phyloP scores from a whole-genome alignment of 1,140 invertebrate genomes.

The Pseudomyrmex flavicornis region DNA sequence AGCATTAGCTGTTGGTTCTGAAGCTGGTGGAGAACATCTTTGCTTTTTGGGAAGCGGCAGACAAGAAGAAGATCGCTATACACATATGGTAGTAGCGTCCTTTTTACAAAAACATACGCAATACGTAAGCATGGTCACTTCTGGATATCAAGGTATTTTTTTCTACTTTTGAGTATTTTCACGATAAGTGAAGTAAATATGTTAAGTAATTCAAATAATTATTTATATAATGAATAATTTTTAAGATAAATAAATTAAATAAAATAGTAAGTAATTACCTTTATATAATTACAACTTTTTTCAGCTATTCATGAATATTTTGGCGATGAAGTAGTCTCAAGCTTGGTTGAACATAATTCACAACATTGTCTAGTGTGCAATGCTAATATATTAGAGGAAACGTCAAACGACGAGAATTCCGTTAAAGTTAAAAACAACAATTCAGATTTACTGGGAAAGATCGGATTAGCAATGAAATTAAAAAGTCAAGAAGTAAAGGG shows the following conservation, averaged over 20 bases:
- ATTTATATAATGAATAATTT: too few relatives aligned
- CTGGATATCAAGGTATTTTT: conserved; percentile 92
- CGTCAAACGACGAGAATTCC: conserved; percentile 82
- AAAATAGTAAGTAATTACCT: too few relatives aligned
- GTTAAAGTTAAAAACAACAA: conserved; percentile 82
- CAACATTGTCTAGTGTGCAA: conserved; percentile 93
- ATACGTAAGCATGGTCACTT: conserved; percentile 96
- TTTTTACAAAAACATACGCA: conserved; percentile 97
- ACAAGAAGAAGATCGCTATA: conserved; percentile 98
- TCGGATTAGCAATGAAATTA: conserved; percentile 93
- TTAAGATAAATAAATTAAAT: conserved; percentile 4
- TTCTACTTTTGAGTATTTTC: not conserved
- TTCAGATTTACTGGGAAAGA: conserved; percentile 91
- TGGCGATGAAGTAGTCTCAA: conserved; percentile 91
- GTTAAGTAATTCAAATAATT: too few relatives aligned
- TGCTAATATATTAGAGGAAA: conserved; percentile 85
- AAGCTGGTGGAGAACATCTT: conserved; percentile 97
- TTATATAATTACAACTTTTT: conserved; percentile 1
- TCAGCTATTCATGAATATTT: conserved; percentile 93
- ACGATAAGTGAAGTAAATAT: too few relatives aligned
- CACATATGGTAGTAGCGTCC: conserved; percentile 99
- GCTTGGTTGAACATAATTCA: conserved; percentile 93
- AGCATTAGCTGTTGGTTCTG: conserved; percentile 94
- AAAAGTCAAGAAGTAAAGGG: conserved; percentile 97
- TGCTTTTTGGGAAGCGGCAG: conserved; percentile 98